Evolutionary conservation across 2,113 vertebrate genomes (phyloP).

Genomic region (Calidris pugnax): DNA sequence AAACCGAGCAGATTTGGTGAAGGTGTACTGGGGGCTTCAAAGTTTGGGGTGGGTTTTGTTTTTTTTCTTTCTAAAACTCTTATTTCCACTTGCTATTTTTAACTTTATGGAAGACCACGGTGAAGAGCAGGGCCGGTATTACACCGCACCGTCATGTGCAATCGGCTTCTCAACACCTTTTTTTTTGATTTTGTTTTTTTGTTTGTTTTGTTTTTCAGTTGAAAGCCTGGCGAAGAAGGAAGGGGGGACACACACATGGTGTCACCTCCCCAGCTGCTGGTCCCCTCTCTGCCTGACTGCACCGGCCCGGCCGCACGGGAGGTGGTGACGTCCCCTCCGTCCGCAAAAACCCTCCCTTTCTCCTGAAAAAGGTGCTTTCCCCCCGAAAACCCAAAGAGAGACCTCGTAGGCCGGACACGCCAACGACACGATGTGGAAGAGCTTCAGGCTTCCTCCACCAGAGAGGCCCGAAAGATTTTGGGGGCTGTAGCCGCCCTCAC

Average conservation of each 20-base stretch:
- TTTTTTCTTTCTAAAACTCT: neutral
- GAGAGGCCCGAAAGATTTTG: neutral
- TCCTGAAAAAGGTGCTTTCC: neutral
- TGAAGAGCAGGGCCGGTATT: neutral
- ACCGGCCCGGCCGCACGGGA: neutral
- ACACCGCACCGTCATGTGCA: neutral
- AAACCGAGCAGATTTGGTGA: neutral
- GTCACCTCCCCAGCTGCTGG: neutral
- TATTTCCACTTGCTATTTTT: slow-evolving; percentile 47
- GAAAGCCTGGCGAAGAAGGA: neutral
- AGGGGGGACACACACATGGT: neutral
- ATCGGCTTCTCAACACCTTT: neutral
- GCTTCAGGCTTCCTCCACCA: neutral
- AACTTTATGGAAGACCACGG: neutral
- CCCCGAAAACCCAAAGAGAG: neutral
- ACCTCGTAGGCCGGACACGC: neutral
- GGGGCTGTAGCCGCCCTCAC: neutral
- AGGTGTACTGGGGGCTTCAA: neutral
- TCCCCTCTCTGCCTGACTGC: neutral
- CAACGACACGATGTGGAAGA: neutral
- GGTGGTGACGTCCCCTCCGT: neutral
- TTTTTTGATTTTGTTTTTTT: no score
- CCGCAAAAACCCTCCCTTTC: neutral
- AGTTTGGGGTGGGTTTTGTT: neutral
- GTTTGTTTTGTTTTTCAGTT: neutral